Evolutionary conservation across 2,888 invertebrate species (phyloP).

Genomic region (Atrina japonica): DNA sequence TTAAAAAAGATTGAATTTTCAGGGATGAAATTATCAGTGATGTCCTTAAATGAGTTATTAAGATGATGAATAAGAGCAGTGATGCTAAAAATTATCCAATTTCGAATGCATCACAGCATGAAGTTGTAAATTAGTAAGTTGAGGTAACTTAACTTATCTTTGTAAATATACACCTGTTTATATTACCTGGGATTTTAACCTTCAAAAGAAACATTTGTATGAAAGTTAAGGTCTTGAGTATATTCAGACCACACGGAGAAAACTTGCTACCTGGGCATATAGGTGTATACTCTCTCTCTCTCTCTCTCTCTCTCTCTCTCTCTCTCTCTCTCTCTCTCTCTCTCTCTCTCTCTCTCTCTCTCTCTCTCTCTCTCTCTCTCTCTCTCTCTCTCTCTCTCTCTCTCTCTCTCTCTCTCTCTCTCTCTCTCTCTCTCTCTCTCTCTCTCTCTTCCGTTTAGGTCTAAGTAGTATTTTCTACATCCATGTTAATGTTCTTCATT

Average conservation of each 20-base stretch:
- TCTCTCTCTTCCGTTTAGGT: too few species aligned
- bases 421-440: constrained; percentile 9
- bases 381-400: constrained; percentile 8
- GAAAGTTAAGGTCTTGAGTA: constrained; percentile 4
- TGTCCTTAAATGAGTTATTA: not conserved
- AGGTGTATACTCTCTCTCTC: constrained; percentile 5
- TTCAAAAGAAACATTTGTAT: constrained; percentile 13
- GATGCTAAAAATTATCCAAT: constrained; percentile 1
- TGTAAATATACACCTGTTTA: too few species aligned
- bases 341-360: constrained; percentile 9
- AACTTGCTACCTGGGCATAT: too few species aligned
- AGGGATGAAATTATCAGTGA: not conserved
- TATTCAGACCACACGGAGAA: too few species aligned
- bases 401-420: constrained; percentile 7
- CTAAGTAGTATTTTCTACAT: too few species aligned
- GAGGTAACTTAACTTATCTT: too few species aligned
- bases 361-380: constrained; percentile 12
- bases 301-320: constrained; percentile 7
- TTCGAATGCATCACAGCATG: not conserved
- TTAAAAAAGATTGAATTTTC: constrained; percentile 20
- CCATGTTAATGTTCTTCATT: too few species aligned
- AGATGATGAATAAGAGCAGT: not conserved
- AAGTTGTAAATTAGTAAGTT: too few species aligned
- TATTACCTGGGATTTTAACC: too few species aligned
- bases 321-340: constrained; percentile 8